phyloP scores from a whole-genome alignment of 2,888 invertebrate genomes.

The Drosophila rellima region DNA sequence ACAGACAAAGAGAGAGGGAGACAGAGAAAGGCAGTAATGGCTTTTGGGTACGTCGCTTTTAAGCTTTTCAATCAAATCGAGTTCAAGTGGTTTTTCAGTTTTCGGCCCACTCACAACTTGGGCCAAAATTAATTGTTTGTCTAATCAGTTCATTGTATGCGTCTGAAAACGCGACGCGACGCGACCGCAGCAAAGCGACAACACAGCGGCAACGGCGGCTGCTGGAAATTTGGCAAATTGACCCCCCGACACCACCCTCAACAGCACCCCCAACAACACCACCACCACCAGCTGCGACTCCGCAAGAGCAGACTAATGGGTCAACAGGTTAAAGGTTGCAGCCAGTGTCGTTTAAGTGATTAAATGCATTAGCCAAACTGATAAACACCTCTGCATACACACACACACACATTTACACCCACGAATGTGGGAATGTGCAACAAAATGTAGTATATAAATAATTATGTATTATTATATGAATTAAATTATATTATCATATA shows the following conservation, averaged over 20 bases:
- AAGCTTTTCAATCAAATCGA: constrained; percentile 81
- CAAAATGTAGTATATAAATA: no score
- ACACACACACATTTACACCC: not conserved
- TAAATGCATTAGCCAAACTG: constrained; percentile 19
- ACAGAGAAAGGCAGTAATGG: not conserved
- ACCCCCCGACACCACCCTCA: constrained; percentile 8
- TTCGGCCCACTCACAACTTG: constrained; percentile 60
- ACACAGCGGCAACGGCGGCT: constrained; percentile 2
- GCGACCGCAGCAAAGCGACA: constrained; percentile 20
- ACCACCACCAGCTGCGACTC: not conserved
- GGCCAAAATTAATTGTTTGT: constrained; percentile 76
- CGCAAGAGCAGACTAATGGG: constrained; percentile 35
- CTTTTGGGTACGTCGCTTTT: constrained; percentile 49
- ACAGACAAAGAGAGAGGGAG: not conserved
- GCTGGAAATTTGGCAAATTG: constrained; percentile 24
- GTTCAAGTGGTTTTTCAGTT: constrained; percentile 74
- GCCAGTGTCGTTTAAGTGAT: not conserved
- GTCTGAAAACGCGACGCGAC: constrained; percentile 29
- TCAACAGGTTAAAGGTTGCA: constrained; percentile 40
- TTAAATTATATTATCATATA: no score
- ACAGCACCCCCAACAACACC: not conserved
- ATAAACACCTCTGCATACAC: constrained; percentile 12
- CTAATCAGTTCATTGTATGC: constrained; percentile 79
- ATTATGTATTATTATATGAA: no score
- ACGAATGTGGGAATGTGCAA: no score